Evolutionary conservation across 2,797 vertebrate species (phyloP), one percentile per base, ranked within the genome.

Genomic region (Cryptoprocta ferox): DNA sequence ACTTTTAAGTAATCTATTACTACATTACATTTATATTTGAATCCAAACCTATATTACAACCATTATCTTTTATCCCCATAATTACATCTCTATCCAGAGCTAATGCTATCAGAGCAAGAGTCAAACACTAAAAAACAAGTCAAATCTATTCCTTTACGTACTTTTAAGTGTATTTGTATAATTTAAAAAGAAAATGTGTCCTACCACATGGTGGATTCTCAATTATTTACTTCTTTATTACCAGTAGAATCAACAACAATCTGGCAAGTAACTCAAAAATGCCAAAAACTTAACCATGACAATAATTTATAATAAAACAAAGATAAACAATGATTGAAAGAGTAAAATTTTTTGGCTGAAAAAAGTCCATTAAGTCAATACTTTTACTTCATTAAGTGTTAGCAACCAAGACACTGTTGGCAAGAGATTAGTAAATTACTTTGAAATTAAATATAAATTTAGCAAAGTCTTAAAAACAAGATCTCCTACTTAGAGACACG

Each of bases 401-500:
- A 88, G 95, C 37, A 65, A 95, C 70, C 42, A 76, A 79, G 24
- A 63, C 18, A 1, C 6, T 7, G 37, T 91, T 71, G 63, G n/a
- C 0, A 56, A 80, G 53, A 97, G 92, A 83, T 73, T 87, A 87
- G 82, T 73, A 94, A 89, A 93, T 80, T 82, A 94, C 30, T 97
- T 91, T 92, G 63, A 97, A 97, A 96, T 75, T 82, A 39, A 97
- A 82, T 30, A 94, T 61, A 95, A 94, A 93, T 80, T 96, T 89
- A 89, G 61, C 37, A 37, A 88, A 95, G 21, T 91, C 87, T 96
- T 85, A 95, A 96, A 95, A 96, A 93, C 30, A 97, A 65, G 68
- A 79, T 91, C 76, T 89, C n/a, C 35, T 89, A 42, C 42, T 79
- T 91, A 39, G 32, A 89, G 14, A 76, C 76, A 86, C 61, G 63